Evolutionary conservation across 2,113 vertebrate genomes (phyloP).

Genomic region (Peromyscus leucopus): DNA sequence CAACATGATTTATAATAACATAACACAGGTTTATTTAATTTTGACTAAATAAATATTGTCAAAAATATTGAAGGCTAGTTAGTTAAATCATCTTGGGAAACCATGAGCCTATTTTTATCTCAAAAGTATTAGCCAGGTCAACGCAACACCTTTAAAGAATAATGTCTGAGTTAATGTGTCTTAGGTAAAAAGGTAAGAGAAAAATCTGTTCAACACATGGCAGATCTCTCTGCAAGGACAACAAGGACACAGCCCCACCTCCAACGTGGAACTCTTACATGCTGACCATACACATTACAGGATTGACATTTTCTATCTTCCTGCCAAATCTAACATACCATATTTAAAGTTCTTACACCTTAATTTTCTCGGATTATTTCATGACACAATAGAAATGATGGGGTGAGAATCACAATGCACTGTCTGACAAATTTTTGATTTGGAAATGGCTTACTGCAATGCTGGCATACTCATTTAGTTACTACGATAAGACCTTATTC

Average conservation of each 20-base stretch:
- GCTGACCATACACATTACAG: neutral
- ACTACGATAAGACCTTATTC: neutral
- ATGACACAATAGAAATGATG: neutral
- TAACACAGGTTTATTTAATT: constrained; percentile 54
- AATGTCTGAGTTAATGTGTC: neutral
- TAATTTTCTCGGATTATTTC: constrained; percentile 57
- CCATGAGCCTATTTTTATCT: constrained; percentile 64
- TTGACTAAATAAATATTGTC: constrained; percentile 72
- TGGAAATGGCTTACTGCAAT: neutral
- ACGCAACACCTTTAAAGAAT: constrained; percentile 64
- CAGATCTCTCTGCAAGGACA: constrained; percentile 44
- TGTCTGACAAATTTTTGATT: neutral
- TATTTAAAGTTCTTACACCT: constrained; percentile 51
- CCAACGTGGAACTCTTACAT: neutral
- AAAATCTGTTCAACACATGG: constrained; percentile 74
- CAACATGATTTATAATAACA: constrained; percentile 17
- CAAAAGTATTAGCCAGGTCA: constrained; percentile 45
- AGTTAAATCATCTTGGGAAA: constrained; percentile 73
- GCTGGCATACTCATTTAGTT: neutral
- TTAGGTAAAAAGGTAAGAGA: constrained; percentile 32
- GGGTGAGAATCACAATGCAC: neutral
- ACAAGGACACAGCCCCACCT: neutral
- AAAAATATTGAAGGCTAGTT: constrained; percentile 64
- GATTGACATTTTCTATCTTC: constrained; percentile 38
- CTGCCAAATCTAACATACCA: constrained; percentile 39